Conservation (phyloP, 2,113 vertebrate species). For the Romanogobio albipinnatus region DNA sequence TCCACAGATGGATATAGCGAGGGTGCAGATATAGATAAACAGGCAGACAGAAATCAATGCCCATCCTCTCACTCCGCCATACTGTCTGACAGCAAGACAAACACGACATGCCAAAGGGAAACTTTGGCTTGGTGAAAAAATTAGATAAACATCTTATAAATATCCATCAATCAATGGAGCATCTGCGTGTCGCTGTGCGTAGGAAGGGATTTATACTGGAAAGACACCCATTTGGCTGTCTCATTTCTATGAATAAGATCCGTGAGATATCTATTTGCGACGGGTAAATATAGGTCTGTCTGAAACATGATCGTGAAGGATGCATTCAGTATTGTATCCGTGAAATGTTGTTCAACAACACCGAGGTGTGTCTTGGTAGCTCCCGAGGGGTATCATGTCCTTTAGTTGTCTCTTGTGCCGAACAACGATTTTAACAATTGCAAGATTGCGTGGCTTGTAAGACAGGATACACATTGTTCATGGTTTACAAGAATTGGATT, state of each 20-base stretch:
- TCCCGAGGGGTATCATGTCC: conserved; percentile 40
- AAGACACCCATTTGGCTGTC: conserved; percentile 41
- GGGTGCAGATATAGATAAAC: conserved; percentile 53
- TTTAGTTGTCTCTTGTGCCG: conserved; percentile 40
- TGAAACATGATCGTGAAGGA: conserved; percentile 55
- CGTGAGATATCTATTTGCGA: conserved; percentile 29
- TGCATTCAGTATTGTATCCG: conserved; percentile 45
- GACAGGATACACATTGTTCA: conserved; percentile 30
- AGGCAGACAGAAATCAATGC: conserved; percentile 57
- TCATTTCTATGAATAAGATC: conserved; percentile 52
- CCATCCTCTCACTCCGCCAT: conserved; percentile 52
- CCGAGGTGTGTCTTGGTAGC: conserved; percentile 45
- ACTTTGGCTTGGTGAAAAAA: conserved; percentile 16
- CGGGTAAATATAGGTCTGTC: conserved; percentile 51
- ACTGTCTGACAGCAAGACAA: conserved; percentile 24
- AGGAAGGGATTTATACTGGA: conserved; percentile 40
- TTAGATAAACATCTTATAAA: conserved; percentile 35
- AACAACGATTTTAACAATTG: conserved; percentile 46
- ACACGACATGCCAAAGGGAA: conserved; percentile 3
- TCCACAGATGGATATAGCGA: conserved; percentile 54
- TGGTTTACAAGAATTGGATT: conserved; percentile 39
- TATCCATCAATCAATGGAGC: conserved; percentile 32
- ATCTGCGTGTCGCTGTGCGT: conserved; percentile 24
- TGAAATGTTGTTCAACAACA: conserved; percentile 51
- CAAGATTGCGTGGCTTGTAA: conserved; percentile 25